A percentile compares a stretch with the other conserved stretches of the same genome.
These are phyloP conservation scores for Tetragonula clypearis DNA, from an alignment of 1,140 invertebrate species.

Conservation along the genomic window DNA sequence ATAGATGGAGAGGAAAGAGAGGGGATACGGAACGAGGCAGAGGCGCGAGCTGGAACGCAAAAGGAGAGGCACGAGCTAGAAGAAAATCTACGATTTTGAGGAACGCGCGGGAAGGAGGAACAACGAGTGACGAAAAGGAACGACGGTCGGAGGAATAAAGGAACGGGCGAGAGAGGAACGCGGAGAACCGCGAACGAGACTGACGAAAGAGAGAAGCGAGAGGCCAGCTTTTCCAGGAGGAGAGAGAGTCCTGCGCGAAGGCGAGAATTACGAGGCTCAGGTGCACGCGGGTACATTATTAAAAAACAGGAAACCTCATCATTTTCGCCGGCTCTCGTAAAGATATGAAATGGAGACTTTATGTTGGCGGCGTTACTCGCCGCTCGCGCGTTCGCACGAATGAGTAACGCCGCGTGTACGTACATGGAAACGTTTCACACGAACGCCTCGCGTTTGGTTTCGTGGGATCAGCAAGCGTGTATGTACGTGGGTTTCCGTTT, in stretches of 20 bases:
- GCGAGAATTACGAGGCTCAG: slow-evolving; percentile 79
- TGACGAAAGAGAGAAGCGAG: background rate
- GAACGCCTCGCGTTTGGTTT: background rate
- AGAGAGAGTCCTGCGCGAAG: slow-evolving; percentile 12
- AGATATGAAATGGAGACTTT: slow-evolving; percentile 81
- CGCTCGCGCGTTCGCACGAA: slow-evolving; percentile 19
- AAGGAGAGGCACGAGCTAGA: slow-evolving; percentile 30
- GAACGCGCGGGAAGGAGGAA: background rate
- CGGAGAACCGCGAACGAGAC: background rate
- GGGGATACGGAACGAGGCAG: background rate
- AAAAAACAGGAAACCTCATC: slow-evolving; percentile 80
- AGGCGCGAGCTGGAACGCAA: slow-evolving; percentile 34
- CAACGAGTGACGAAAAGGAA: background rate
- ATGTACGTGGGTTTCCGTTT: slow-evolving; percentile 70
- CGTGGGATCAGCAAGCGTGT: background rate
- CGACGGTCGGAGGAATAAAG: background rate
- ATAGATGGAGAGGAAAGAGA: no score
- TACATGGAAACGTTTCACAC: background rate
- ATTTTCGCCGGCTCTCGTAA: slow-evolving; percentile 77
- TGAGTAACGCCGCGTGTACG: background rate
- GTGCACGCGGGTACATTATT: slow-evolving; percentile 78
- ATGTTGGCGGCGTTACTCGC: slow-evolving; percentile 70
- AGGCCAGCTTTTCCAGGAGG: slow-evolving; percentile 47
- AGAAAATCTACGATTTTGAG: slow-evolving; percentile 21
- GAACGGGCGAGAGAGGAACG: background rate